Percentiles rank a stretch among this genome's conserved stretches.
phyloP scores from a whole-genome alignment of 2,797 vertebrate genomes.

The Falco peregrinus region DNA sequence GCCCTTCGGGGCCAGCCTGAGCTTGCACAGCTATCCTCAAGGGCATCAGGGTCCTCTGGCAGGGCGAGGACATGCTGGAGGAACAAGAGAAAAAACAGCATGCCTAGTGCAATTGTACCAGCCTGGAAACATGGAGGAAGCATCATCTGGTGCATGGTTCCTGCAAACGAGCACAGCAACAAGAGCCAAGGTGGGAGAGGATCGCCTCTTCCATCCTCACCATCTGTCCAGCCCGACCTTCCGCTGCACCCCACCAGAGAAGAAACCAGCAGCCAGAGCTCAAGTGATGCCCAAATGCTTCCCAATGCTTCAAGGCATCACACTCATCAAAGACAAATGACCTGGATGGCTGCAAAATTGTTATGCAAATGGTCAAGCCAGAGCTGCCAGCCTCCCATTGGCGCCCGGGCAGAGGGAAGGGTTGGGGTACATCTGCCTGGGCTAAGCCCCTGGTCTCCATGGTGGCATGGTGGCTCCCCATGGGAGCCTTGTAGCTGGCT shows the following conservation, averaged over 20 bases:
- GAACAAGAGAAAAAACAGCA: background rate
- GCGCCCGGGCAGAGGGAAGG: background rate
- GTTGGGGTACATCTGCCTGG: background rate
- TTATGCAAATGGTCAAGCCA: background rate
- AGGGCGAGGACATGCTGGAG: background rate
- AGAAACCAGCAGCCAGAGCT: background rate
- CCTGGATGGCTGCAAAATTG: background rate
- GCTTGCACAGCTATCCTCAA: background rate
- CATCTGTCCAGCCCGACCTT: background rate
- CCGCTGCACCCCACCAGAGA: background rate
- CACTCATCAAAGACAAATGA: background rate
- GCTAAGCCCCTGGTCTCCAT: background rate
- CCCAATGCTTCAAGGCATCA: background rate
- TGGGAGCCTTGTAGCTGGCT: fast-evolving
- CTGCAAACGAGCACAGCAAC: background rate
- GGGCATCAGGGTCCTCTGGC: background rate
- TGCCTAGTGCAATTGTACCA: background rate
- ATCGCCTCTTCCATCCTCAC: background rate
- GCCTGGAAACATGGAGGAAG: background rate
- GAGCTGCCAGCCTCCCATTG: fast-evolving
- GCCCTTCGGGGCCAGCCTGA: no score
- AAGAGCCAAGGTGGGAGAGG: background rate
- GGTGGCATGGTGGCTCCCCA: background rate
- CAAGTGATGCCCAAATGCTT: fast-evolving
- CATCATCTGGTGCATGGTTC: background rate